phyloP scores from a whole-genome alignment of 2,797 vertebrate species.

The Pantherophis vulpinus region DNA sequence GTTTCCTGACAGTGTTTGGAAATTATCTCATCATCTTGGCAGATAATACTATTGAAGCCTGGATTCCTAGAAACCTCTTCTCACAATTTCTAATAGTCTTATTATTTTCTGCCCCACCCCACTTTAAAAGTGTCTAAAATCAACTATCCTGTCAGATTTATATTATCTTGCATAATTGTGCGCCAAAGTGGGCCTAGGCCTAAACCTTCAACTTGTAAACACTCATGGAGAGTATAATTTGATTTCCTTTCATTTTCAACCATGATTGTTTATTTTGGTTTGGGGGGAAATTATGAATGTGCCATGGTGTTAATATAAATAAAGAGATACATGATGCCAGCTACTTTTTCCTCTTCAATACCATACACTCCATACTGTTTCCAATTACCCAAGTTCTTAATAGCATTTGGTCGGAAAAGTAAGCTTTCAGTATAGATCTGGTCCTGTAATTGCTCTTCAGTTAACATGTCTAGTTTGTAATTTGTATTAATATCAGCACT shows the following conservation, averaged over 20 bases:
- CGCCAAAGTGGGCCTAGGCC: not conserved
- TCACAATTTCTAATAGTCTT: not conserved
- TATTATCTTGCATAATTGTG: not conserved
- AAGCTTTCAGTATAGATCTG: not conserved
- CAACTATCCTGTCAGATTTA: not conserved
- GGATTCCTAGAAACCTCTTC: not conserved
- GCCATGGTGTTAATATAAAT: not conserved
- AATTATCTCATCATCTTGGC: not conserved
- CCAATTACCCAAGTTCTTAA: not conserved
- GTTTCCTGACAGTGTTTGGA: not conserved
- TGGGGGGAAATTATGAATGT: not conserved
- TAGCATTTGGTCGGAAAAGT: no score
- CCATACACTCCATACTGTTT: not conserved
- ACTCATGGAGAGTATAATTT: not conserved
- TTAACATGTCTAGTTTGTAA: not conserved
- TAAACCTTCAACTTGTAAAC: not conserved
- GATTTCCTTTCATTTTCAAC: not conserved
- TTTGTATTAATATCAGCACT: not conserved
- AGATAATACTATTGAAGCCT: not conserved
- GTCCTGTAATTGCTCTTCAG: not conserved
- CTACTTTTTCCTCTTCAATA: not conserved
- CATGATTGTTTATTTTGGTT: not conserved
- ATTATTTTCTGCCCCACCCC: not conserved
- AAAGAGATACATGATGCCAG: not conserved
- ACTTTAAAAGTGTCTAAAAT: not conserved